phyloP scores from a whole-genome alignment of 2,113 vertebrate species.

The Astur gentilis region DNA sequence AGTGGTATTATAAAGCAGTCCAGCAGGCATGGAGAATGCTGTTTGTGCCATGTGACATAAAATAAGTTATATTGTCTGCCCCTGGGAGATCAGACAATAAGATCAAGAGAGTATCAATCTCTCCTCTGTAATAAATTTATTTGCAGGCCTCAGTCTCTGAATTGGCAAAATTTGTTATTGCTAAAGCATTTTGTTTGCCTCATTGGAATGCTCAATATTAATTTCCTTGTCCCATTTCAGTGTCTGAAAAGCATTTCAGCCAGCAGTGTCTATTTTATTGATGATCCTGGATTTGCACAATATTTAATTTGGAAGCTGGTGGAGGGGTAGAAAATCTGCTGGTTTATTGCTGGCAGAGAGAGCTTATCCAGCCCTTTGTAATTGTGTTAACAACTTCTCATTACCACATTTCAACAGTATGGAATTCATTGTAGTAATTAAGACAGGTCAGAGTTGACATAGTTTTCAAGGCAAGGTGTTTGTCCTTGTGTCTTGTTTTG shows the following conservation, averaged over 20 bases:
- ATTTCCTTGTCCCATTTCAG: not conserved
- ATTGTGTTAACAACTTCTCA: not conserved
- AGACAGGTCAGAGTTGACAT: not conserved
- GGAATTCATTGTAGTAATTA: not conserved
- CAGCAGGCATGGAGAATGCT: not conserved
- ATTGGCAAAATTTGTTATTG: not conserved
- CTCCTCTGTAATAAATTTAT: not conserved
- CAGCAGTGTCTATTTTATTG: not conserved
- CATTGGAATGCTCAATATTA: not conserved
- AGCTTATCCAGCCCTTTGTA: not conserved
- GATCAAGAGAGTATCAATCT: not conserved
- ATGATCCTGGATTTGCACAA: not conserved
- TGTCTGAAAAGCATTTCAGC: not conserved
- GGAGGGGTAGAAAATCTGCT: not conserved
- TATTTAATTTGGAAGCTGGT: not conserved
- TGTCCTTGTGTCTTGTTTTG: not conserved
- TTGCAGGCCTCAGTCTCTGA: not conserved
- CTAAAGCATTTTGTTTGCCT: not conserved
- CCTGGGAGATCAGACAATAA: not conserved
- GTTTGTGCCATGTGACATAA: not conserved
- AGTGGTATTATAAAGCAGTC: not conserved
- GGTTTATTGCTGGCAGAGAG: not conserved
- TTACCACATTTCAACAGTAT: not conserved
- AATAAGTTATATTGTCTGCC: not conserved
- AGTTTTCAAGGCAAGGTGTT: not conserved